A percentile compares a stretch with the other conserved stretches of the same genome.
Evolutionary conservation across 2,797 vertebrate species (phyloP).

Genomic region (Lithobates pipiens): DNA sequence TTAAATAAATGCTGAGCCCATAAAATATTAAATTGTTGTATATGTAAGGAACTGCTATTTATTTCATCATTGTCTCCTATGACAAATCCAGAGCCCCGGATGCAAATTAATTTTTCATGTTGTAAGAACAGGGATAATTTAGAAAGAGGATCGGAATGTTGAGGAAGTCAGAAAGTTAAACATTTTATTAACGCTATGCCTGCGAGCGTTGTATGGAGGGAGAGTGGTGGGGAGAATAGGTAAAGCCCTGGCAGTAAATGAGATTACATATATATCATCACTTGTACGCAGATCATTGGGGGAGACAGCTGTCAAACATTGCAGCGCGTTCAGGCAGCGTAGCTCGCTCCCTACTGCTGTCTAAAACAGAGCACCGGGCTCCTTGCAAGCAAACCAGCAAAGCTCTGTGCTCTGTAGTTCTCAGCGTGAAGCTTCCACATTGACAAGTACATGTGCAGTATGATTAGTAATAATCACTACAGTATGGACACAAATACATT

Average conservation of each 20-base stretch:
- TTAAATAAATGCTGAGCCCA: slow-evolving; percentile 38
- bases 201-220: neutral
- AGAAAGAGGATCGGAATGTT: neutral
- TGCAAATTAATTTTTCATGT: slow-evolving; percentile 21
- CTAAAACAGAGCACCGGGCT: slow-evolving; percentile 24
- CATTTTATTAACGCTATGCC: slow-evolving; percentile 4
- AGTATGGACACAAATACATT: slow-evolving; percentile 10
- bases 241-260: slow-evolving; percentile 31
- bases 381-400: neutral
- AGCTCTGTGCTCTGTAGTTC: neutral
- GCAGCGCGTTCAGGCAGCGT: slow-evolving; percentile 9
- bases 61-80: slow-evolving; percentile 36
- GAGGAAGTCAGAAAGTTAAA: neutral
- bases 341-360: slow-evolving; percentile 24
- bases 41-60: slow-evolving; percentile 23
- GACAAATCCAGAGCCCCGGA: slow-evolving; percentile 7
- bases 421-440: slow-evolving; percentile 39
- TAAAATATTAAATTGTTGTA: slow-evolving; percentile 30
- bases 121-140: slow-evolving; percentile 12
- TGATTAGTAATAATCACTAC: slow-evolving; percentile 55
- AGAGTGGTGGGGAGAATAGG: neutral
- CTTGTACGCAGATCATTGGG: slow-evolving; percentile 42
- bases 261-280: slow-evolving; percentile 49
- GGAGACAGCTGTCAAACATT: slow-evolving; percentile 41
- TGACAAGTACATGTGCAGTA: slow-evolving; percentile 42